Evolutionary conservation across 2,888 invertebrate species (phyloP).

Genomic region (Nowickia ferox): DNA sequence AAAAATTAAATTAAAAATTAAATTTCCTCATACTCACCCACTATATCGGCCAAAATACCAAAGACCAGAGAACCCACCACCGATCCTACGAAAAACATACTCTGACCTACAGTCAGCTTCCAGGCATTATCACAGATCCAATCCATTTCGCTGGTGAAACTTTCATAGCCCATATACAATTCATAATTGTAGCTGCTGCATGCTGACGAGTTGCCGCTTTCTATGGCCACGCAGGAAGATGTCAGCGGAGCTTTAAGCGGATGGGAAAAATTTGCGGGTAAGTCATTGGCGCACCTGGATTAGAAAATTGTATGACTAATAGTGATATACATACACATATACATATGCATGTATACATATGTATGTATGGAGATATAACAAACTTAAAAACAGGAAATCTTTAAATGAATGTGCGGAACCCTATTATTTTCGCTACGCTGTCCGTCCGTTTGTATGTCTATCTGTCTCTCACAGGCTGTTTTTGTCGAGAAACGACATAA

Average conservation of each 20-base stretch:
- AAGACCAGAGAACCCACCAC: conserved; percentile 85
- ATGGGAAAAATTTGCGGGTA: conserved; percentile 34
- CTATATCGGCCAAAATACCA: conserved; percentile 85
- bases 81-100: conserved; percentile 86
- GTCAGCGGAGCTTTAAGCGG: conserved; percentile 5
- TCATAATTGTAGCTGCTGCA: conserved; percentile 85
- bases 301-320: neutral
- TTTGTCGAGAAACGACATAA: too few relatives aligned
- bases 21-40: conserved; percentile 78
- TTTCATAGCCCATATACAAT: conserved; percentile 84
- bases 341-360: too few relatives aligned
- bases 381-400: too few relatives aligned
- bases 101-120: conserved; percentile 85
- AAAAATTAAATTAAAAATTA: neutral
- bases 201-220: neutral
- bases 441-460: too few relatives aligned
- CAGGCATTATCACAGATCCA: conserved; percentile 86
- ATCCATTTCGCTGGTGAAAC: conserved; percentile 86
- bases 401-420: too few relatives aligned
- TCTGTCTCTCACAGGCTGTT: too few relatives aligned
- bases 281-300: conserved; percentile 76
- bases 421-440: too few relatives aligned
- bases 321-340: too few relatives aligned
- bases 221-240: conserved; percentile 75
- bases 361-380: too few relatives aligned